Conservation (phyloP, 1,140 invertebrate genomes). For the Bombus fervidus region DNA sequence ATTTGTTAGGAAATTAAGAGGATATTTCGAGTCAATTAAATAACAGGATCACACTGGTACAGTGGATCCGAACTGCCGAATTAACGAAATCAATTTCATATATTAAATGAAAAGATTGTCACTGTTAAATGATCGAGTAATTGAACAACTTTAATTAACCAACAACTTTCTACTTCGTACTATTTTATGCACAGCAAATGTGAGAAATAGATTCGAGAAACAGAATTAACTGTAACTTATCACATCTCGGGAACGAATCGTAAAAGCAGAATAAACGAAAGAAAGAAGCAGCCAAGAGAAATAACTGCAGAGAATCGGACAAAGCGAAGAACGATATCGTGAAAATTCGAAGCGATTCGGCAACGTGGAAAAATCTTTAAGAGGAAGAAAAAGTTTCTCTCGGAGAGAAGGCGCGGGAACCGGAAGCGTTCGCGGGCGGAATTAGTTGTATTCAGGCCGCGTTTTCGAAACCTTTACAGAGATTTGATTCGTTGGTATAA, state of each 20-base stretch:
- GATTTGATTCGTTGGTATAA: conserved; percentile 60
- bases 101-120: too few species aligned
- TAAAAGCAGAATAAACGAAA: background rate
- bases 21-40: too few species aligned
- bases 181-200: background rate
- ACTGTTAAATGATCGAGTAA: too few species aligned
- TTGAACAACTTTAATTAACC: too few species aligned
- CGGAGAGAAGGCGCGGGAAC: background rate
- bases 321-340: background rate
- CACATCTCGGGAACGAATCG: background rate
- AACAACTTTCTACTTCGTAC: background rate
- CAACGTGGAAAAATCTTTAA: conserved; percentile 25
- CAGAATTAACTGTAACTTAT: background rate
- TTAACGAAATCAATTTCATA: too few species aligned
- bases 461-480: conserved; percentile 38
- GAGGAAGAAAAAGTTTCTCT: conserved; percentile 17
- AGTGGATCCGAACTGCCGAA: too few species aligned
- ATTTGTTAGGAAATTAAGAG: too few species aligned
- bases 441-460: conserved; percentile 60
- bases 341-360: background rate
- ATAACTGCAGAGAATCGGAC: background rate
- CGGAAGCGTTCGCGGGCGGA: conserved; percentile 37
- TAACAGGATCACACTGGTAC: too few species aligned
- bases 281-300: background rate
- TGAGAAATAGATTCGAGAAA: background rate